Evolutionary conservation across 92 coral and sea anemone genomes (phyloP).

Genomic region (Bergia sp.): DNA sequence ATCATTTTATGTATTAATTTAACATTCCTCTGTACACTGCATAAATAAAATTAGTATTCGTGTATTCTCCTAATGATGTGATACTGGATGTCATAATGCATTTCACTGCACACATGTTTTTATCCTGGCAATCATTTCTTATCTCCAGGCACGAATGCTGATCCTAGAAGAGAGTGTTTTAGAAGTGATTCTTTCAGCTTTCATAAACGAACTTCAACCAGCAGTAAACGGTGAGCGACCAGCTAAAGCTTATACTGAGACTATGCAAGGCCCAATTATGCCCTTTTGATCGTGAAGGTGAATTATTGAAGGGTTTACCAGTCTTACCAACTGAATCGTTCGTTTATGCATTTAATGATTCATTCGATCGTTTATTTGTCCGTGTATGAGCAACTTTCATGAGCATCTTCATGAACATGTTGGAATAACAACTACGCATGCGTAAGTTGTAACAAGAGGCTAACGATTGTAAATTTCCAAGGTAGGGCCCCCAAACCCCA

Average conservation of each 20-base stretch:
- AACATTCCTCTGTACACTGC: no score
- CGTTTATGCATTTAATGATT: no score
- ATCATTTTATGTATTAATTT: no score
- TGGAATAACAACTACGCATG: no score
- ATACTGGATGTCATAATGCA: background rate
- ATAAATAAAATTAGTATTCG: no score
- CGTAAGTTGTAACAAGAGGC: no score
- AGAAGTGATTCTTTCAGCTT: constrained; percentile 74
- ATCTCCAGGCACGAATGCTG: constrained; percentile 79
- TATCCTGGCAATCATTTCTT: background rate
- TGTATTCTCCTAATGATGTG: no score
- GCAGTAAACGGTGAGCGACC: constrained; percentile 59
- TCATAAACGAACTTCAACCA: constrained; percentile 67
- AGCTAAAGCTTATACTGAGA: background rate
- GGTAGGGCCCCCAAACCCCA: no score
- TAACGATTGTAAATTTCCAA: no score
- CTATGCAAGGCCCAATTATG: background rate
- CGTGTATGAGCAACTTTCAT: background rate
- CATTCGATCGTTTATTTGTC: background rate
- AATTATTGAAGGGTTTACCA: background rate
- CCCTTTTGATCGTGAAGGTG: background rate
- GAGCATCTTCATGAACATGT: background rate
- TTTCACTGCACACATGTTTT: background rate
- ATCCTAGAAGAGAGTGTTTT: constrained; percentile 78
- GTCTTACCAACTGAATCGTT: background rate